These are phyloP conservation scores for Spisula solida DNA, from an alignment of 2,888 invertebrate species.

Conservation along the genomic window DNA sequence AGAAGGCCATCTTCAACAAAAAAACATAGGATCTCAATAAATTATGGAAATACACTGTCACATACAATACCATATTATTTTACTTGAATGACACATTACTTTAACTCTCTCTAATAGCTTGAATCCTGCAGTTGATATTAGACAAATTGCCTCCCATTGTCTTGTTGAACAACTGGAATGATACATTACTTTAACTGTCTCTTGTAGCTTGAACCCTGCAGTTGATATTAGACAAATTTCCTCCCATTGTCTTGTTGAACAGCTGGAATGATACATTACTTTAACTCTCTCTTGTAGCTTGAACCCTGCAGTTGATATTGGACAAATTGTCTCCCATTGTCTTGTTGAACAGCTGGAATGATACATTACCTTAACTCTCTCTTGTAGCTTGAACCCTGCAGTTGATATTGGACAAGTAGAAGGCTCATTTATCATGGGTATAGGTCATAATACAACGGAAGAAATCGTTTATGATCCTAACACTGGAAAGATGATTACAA, in stretches of 20 bases:
- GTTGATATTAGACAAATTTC: conserved; percentile 88
- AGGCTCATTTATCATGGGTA: conserved; percentile 93
- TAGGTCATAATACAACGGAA: conserved; percentile 93
- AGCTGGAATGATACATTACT: no score
- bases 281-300: conserved; percentile 68
- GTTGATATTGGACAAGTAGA: conserved; percentile 88
- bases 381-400: conserved; percentile 82
- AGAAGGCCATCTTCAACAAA: no score
- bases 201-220: conserved; percentile 82
- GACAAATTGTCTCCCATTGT: conserved; percentile 83
- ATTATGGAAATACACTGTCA: no score
- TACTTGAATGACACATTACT: no score
- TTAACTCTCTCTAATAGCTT: conserved; percentile 68
- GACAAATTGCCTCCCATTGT: conserved; percentile 83
- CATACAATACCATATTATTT: no score
- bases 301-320: conserved; percentile 87
- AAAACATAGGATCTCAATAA: no score
- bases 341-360: neutral
- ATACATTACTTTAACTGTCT: no score
- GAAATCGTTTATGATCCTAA: conserved; percentile 90
- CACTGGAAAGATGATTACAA: conserved; percentile 91
- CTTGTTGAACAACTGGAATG: neutral
- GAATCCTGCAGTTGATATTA: conserved; percentile 87
- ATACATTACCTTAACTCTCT: no score
- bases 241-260: neutral